Percentiles rank a stretch among this genome's conserved stretches.
Conservation (phyloP, 2,797 vertebrate genomes). For the Lithobates pipiens region DNA sequence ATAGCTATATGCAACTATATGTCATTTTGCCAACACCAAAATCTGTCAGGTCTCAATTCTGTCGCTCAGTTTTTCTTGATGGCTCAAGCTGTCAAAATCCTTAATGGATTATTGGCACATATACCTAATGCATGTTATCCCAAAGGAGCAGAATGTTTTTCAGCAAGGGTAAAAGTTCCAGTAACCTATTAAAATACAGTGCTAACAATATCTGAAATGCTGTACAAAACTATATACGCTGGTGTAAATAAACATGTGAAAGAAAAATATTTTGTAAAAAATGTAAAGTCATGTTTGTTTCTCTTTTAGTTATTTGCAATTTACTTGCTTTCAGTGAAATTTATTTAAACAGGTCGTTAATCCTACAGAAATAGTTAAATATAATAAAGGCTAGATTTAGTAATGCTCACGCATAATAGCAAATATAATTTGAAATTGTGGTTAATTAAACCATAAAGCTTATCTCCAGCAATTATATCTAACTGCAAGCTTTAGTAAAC, state of each 20-base stretch:
- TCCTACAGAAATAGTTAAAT: slow-evolving; percentile 16
- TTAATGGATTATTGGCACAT: background rate
- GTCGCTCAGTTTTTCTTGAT: background rate
- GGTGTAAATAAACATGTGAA: background rate
- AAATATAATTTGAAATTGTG: slow-evolving; percentile 12
- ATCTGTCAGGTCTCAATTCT: background rate
- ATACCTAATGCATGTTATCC: background rate
- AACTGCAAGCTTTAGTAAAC: slow-evolving; percentile 22
- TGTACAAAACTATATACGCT: background rate
- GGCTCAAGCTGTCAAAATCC: background rate
- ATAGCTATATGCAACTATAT: background rate
- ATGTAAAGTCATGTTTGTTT: background rate
- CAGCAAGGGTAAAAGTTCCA: background rate
- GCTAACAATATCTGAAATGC: background rate
- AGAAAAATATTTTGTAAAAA: background rate
- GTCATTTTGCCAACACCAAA: background rate
- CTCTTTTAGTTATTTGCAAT: background rate
- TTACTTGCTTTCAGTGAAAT: background rate
- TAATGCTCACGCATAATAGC: background rate
- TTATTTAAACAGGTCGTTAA: background rate
- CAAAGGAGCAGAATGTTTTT: background rate
- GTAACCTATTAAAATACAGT: background rate
- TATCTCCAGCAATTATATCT: slow-evolving; percentile 3
- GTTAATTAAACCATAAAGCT: slow-evolving; percentile 27
- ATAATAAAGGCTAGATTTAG: background rate